These are phyloP conservation scores for Epizoanthus ramosus DNA, from an alignment of 92 coral and sea anemone species.

Conservation along the genomic window DNA sequence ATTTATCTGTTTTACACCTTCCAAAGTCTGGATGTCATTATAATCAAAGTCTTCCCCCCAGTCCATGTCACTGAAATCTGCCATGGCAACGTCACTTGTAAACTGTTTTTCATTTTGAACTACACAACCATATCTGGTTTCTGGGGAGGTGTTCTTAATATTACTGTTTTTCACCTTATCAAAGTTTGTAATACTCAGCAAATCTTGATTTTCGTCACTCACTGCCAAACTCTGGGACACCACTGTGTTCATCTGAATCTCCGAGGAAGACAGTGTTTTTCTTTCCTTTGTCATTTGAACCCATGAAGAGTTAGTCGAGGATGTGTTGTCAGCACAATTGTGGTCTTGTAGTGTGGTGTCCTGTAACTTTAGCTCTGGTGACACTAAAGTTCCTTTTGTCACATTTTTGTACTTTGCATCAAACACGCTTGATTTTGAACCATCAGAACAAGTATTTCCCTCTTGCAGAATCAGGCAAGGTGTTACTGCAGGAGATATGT, in stretches of 20 bases:
- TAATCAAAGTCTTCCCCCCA: background rate
- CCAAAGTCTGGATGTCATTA: background rate
- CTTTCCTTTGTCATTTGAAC: background rate
- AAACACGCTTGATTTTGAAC: background rate
- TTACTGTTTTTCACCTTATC: background rate
- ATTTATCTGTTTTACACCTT: background rate
- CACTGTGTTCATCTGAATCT: too few relatives aligned
- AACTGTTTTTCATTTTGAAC: constrained; percentile 1
- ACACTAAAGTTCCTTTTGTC: background rate
- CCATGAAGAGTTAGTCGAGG: background rate
- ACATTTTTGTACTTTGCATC: background rate
- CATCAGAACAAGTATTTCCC: background rate
- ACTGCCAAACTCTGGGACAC: background rate
- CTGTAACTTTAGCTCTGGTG: constrained; percentile 2
- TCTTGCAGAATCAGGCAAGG: background rate
- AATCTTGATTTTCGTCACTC: background rate
- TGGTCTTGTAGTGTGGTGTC: background rate
- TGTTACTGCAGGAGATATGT: background rate
- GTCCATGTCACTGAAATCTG: constrained; percentile 17
- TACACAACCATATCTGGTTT: constrained; percentile 10
- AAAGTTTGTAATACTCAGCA: background rate
- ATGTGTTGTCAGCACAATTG: background rate
- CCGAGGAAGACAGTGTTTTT: background rate
- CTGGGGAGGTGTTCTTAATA: background rate
- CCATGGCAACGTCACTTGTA: background rate